Evolutionary conservation across 2,113 vertebrate species (phyloP).

Genomic region (Onychorhynchus coronatus): DNA sequence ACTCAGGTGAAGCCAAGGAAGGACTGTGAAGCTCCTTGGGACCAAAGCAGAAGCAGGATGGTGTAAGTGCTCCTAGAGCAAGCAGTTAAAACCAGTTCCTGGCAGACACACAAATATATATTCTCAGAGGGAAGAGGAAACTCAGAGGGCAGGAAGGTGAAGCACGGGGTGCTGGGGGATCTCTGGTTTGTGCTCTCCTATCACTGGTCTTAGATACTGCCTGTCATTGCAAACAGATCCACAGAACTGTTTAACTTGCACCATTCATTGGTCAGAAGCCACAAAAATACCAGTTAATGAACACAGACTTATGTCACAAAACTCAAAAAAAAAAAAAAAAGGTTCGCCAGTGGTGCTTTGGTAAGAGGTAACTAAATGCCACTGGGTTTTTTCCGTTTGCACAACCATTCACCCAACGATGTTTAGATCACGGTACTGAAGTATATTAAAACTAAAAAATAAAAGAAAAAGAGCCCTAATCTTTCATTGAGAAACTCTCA

Average conservation of each 20-base stretch:
- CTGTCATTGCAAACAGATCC: not conserved
- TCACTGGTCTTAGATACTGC: not conserved
- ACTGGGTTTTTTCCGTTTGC: not conserved
- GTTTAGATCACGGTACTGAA: not conserved
- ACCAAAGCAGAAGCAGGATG: not conserved
- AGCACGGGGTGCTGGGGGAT: not conserved
- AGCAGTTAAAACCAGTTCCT: not conserved
- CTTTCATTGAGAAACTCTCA: not conserved
- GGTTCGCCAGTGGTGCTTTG: not conserved
- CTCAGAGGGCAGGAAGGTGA: not conserved
- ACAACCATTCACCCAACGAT: not conserved
- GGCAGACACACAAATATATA: accelerated
- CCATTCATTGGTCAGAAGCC: not conserved
- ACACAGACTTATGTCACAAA: not conserved
- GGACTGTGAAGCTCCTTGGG: not conserved
- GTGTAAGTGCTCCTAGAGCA: not conserved
- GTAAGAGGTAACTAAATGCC: not conserved
- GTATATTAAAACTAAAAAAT: not conserved
- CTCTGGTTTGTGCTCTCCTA: not conserved
- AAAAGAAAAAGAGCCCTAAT: not conserved
- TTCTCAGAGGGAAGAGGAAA: not conserved
- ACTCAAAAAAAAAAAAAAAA: not conserved
- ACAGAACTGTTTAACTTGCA: not conserved
- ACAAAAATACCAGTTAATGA: not conserved
- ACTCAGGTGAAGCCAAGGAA: not conserved